Conservation (phyloP, 64 coral and sea anemone species). For the Astreopora myriophthalma region DNA sequence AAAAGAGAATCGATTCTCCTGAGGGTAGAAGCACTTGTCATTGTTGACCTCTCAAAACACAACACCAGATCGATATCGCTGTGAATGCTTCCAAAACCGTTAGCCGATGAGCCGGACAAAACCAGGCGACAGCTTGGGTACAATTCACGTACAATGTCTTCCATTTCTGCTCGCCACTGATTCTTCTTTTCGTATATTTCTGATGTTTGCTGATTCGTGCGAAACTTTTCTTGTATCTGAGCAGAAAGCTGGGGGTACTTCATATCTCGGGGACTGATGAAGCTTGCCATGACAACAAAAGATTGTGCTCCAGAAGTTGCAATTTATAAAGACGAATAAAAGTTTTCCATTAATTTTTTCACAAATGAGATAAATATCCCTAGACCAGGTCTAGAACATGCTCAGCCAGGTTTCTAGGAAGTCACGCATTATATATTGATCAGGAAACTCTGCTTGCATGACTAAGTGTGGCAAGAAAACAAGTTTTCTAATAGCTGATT, state of each 20-base stretch:
- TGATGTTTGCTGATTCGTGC: constrained; percentile 1
- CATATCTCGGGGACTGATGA: neutral
- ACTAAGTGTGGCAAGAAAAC: neutral
- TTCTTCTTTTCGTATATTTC: constrained; percentile 34
- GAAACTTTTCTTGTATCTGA: constrained; percentile 25
- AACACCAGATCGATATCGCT: constrained; percentile 41
- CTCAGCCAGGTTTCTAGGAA: neutral
- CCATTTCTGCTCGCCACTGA: constrained; percentile 28
- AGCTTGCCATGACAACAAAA: neutral
- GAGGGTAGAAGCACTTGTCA: neutral
- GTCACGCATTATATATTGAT: neutral
- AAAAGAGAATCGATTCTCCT: constrained; percentile 33
- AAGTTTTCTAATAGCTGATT: neutral
- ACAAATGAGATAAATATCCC: neutral
- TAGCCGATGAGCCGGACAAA: constrained; percentile 29
- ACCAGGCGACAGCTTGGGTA: constrained; percentile 15
- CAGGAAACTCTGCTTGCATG: neutral
- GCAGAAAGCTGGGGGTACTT: neutral
- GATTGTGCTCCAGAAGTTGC: neutral
- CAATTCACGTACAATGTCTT: neutral
- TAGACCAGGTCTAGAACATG: neutral
- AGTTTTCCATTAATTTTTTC: neutral
- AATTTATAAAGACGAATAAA: neutral
- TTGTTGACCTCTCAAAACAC: neutral
- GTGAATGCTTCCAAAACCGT: constrained; percentile 33